Base-by-base conservation (phyloP, 2,888 invertebrate species). In the Nomada fucata region DNA sequence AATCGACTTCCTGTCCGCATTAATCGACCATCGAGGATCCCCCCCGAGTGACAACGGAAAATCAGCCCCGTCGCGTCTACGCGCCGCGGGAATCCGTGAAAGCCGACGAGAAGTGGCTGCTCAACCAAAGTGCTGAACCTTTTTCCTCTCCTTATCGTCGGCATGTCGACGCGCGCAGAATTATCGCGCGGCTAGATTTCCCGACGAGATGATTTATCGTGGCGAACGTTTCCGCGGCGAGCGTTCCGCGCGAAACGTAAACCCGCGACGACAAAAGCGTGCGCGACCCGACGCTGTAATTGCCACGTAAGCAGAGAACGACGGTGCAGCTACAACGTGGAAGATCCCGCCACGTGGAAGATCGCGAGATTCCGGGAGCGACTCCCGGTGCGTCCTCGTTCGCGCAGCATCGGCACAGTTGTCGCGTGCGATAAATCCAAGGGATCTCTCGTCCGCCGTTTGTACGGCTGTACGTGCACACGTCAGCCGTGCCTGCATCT, bases 371-470 rank as follows among this genome's bases (percentile, higher is more conserved):
- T 81, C 69, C 75, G 73, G 47, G 68, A 52, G 53, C 64, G 44
- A 36, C 7, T 7, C 59, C 50, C 72, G 76, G 68, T 65, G 77
- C 71, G 76, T 76, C 72, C 68, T 29, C 72, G 76, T 76, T 82
- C 75, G 75, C 61, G 53, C 52, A 42, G 76, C 79, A 75, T 64
- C 71, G 84, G 77, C 81, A 69, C 75, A 64, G 71, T 75, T 81
- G 82, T 75, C 82, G 71, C 83, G 2, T 76, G 74, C 61, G 76
- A 82, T 83, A 83, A 83, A 84, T 82, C 79, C 61, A 29, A 67
- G 70, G 57, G 53, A 82, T 65, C 75, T 60, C 65, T 36, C 53
- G 72, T 67, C 47, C 75, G 2, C 61, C 26, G 67, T 77, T 83
- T 81, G 77, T 63, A 52, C 59, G 67, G 52, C 61, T 52, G 57